Evolutionary conservation across 2,113 vertebrate genomes (phyloP).

Genomic region (Psophia crepitans): DNA sequence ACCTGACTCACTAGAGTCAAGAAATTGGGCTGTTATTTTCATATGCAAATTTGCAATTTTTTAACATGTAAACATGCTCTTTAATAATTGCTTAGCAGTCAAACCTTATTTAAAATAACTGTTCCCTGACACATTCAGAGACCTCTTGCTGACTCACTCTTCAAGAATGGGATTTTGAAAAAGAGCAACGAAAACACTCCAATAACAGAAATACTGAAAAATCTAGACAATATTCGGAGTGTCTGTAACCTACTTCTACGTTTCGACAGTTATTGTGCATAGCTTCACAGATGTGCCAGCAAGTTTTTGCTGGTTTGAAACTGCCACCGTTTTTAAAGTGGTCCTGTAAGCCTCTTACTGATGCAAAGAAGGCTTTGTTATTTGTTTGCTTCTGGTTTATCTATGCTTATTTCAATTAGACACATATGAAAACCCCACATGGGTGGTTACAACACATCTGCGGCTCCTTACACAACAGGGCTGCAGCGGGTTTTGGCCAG

Average conservation of each 20-base stretch:
- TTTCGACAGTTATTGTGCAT: background rate
- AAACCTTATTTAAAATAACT: conserved; percentile 26
- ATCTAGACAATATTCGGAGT: background rate
- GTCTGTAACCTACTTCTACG: background rate
- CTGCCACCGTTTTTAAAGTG: background rate
- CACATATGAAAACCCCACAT: rapidly evolving
- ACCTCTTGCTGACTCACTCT: conserved; percentile 54
- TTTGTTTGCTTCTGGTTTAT: background rate
- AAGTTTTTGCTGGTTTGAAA: background rate
- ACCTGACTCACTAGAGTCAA: background rate
- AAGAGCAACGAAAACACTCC: background rate
- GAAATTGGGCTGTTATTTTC: background rate
- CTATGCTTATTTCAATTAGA: background rate
- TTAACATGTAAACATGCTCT: conserved; percentile 18
- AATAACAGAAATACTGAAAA: background rate
- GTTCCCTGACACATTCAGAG: conserved; percentile 7
- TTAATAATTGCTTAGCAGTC: conserved; percentile 3
- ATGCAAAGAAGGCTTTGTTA: background rate
- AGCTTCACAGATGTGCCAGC: background rate
- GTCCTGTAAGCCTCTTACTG: background rate
- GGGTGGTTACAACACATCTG: rapidly evolving
- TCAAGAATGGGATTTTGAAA: conserved; percentile 30
- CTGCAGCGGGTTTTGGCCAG: background rate
- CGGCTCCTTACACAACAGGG: background rate
- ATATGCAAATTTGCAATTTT: background rate